Evolutionary conservation across 2,797 vertebrate genomes (phyloP).

Genomic region (Pangasius larnaudii): DNA sequence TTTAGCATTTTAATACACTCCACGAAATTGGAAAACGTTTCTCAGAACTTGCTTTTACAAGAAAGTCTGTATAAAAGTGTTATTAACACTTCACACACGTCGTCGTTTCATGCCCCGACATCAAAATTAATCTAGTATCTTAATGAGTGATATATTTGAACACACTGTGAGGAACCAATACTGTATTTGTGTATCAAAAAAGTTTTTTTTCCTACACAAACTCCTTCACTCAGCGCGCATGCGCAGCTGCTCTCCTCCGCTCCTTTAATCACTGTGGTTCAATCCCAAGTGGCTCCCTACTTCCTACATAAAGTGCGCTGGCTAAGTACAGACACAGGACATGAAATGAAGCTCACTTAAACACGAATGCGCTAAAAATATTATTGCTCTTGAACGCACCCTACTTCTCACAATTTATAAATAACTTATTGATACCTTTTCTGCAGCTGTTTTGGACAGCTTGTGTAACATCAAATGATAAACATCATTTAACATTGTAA

Average conservation of each 20-base stretch:
- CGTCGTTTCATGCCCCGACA: background rate
- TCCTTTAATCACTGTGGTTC: background rate
- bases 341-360: background rate
- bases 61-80: background rate
- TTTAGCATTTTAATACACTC: background rate
- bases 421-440: background rate
- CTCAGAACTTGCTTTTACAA: background rate
- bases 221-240: slow-evolving; percentile 23
- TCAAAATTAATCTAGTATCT: background rate
- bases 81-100: background rate
- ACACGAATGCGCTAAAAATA: background rate
- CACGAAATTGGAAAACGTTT: background rate
- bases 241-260: slow-evolving; percentile 12
- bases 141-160: background rate
- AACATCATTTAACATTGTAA: background rate
- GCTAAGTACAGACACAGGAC: background rate
- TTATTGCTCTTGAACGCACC: background rate
- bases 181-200: background rate
- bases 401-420: background rate
- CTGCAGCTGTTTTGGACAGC: background rate
- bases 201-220: background rate
- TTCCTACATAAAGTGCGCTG: background rate
- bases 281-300: background rate
- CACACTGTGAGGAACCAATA: too few relatives aligned
- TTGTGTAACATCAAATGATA: background rate